These are phyloP conservation scores for Telenomus remus DNA, from an alignment of 1,140 invertebrate species.

Conservation along the genomic window DNA sequence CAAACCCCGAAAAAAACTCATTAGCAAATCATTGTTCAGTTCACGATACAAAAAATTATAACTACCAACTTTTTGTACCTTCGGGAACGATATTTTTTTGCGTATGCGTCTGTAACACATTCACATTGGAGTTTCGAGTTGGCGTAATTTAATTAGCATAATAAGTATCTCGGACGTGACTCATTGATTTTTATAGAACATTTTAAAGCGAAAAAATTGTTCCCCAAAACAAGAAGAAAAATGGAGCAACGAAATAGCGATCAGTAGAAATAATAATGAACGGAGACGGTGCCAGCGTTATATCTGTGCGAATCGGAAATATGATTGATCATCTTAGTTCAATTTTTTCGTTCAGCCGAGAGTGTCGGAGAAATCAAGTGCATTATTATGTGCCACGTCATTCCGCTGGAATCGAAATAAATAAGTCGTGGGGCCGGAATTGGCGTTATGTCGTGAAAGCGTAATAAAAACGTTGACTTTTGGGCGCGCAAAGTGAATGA, in stretches of 20 bases:
- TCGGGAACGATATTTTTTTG: neutral
- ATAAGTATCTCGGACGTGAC: conserved; percentile 5
- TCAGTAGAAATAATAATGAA: neutral
- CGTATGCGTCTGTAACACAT: neutral
- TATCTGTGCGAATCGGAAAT: conserved; percentile 1
- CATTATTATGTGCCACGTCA: conserved; percentile 33
- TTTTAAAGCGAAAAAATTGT: neutral
- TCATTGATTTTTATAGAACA: conserved; percentile 18
- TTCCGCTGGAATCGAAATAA: conserved; percentile 29
- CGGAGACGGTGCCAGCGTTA: neutral
- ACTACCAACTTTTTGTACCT: too few relatives aligned
- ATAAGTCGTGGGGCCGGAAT: conserved; percentile 14
- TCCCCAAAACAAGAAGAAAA: neutral
- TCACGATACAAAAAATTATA: too few relatives aligned
- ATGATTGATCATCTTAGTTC: conserved; percentile 25
- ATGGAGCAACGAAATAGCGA: neutral
- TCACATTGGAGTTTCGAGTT: neutral
- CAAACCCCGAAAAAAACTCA: too few relatives aligned
- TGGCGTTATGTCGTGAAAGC: conserved; percentile 26
- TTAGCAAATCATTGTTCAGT: too few relatives aligned
- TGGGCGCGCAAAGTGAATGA: conserved; percentile 34
- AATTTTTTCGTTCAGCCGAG: conserved; percentile 8
- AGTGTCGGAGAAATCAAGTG: conserved; percentile 27
- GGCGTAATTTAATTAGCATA: conserved; percentile 11
- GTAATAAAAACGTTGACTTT: conserved; percentile 26